Base-by-base conservation (phyloP, 2,888 invertebrate species). In the Drosophila picticornis region DNA sequence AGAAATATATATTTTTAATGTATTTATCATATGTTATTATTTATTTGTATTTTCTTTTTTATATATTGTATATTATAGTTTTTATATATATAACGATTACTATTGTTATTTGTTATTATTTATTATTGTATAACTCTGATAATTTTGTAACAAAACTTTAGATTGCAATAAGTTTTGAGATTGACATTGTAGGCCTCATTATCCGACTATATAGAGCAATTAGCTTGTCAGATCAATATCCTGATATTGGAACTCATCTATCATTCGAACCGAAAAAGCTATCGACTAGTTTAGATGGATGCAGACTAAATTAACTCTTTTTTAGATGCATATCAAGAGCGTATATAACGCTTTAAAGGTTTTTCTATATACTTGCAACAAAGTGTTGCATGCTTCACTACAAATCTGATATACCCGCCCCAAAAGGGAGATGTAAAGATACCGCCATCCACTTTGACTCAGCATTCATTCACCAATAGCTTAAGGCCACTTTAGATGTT, bases 381-480 rank as follows among this genome's bases (percentile, higher is more conserved):
- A 25, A 25, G 43, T 31, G 38, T 13, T 57, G 10, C 31, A 29
- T 9, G 27, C 27, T 40, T 38, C 11, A 4, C 27, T 1, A n/a
- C 11, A 27, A 27, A 36, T 11, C 11, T 27, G 6, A 19, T 6
- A 38, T 25, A 27, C 27, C 29, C 43, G 27, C 7, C 6, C 27
- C 50, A 61, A 62, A 65, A 31, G 62, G 53, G 9, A 79, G 80
- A 79, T 79, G 75, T 69, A 61, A 79, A 69, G 79, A 79, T 79
- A 79, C 79, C 79, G 78, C 79, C n/a, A 22, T 32, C 53, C 19
- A 29, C 48, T 60, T 32, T 58, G 58, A 72, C 40, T 50, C 57
- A 38, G 25, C 52, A 63, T 64, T 63, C 69, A 68, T 68, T 52
- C 63, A 27, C 7, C 38, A n/a, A 34, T 13, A 55, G 55, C 46